Percentiles rank a stretch among this genome's conserved stretches.
Conservation (phyloP, 2,797 vertebrate genomes). For the Chrosomus eos region DNA sequence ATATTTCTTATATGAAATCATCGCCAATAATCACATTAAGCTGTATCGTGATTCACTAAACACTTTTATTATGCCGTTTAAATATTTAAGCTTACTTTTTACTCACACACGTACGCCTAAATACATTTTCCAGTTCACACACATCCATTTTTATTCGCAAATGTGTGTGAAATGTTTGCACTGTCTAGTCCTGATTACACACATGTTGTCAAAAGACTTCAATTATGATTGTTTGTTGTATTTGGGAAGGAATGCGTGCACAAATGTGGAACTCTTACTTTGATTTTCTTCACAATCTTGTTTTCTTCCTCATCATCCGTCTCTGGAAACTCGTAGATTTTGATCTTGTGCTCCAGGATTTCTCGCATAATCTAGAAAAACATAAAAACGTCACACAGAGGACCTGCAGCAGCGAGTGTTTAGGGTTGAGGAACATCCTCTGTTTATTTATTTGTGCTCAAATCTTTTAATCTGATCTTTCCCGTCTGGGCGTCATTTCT, state of each 20-base stretch:
- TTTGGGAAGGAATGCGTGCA: not conserved
- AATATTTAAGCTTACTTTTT: not conserved
- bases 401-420: constrained; percentile 2
- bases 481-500: constrained; percentile 18
- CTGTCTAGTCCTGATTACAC: too few relatives aligned
- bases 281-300: constrained; percentile 96
- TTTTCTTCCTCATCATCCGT: constrained; percentile 98
- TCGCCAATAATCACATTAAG: not conserved
- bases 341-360: constrained; percentile 99
- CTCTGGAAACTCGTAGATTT: constrained; percentile 99
- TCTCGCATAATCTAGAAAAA: constrained; percentile 93
- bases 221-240: too few relatives aligned
- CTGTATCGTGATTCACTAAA: not conserved
- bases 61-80: not conserved
- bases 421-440: constrained; percentile 38
- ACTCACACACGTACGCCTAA: not conserved
- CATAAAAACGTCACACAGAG: constrained; percentile 14
- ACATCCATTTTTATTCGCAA: not conserved
- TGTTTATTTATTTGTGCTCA: constrained; percentile 36
- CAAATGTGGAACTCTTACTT: constrained; percentile 76
- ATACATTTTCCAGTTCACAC: not conserved
- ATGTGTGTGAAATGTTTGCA: not conserved
- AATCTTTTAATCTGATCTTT: constrained; percentile 41
- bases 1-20: not conserved
- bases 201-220: too few relatives aligned